Evolutionary conservation across 2,888 invertebrate species (phyloP).

Genomic region (Monopis laevigella): DNA sequence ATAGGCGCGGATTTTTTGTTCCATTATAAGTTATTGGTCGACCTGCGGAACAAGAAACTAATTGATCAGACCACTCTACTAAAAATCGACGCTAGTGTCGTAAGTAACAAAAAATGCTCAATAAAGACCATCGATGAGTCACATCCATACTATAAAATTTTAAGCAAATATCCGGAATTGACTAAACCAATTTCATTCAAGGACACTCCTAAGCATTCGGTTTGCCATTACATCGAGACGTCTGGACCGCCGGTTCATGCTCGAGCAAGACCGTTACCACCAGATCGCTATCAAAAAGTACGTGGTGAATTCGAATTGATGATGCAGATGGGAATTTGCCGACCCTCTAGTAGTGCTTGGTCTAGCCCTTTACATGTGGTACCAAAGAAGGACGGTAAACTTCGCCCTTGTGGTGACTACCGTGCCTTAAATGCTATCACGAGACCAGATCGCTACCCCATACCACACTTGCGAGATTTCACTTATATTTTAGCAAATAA

Average conservation of each 20-base stretch:
- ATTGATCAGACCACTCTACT: constrained; percentile 5
- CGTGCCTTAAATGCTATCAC: constrained; percentile 26
- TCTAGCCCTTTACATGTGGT: constrained; percentile 30
- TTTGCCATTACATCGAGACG: constrained; percentile 28
- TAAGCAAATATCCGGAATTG: constrained; percentile 8
- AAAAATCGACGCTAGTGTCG: neutral
- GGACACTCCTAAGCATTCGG: constrained; percentile 15
- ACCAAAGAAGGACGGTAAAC: constrained; percentile 21
- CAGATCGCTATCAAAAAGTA: constrained; percentile 26
- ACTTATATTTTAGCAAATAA: constrained; percentile 5
- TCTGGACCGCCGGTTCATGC: constrained; percentile 28
- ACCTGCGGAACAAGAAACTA: constrained; percentile 14
- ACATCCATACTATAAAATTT: constrained; percentile 4
- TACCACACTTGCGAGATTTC: constrained; percentile 28
- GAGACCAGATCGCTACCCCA: constrained; percentile 26
- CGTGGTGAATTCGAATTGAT: constrained; percentile 28
- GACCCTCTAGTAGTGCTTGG: constrained; percentile 37
- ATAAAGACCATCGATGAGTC: constrained; percentile 2
- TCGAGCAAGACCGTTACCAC: constrained; percentile 28
- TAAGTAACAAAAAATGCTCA: neutral
- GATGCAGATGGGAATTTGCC: constrained; percentile 33
- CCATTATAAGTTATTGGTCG: constrained; percentile 13
- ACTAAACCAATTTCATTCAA: constrained; percentile 6
- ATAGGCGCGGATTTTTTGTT: constrained; percentile 18
- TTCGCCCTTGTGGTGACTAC: constrained; percentile 29